These are phyloP conservation scores for Rhinatrema bivittatum DNA, from an alignment of 2,797 vertebrate genomes.

Conservation along the genomic window DNA sequence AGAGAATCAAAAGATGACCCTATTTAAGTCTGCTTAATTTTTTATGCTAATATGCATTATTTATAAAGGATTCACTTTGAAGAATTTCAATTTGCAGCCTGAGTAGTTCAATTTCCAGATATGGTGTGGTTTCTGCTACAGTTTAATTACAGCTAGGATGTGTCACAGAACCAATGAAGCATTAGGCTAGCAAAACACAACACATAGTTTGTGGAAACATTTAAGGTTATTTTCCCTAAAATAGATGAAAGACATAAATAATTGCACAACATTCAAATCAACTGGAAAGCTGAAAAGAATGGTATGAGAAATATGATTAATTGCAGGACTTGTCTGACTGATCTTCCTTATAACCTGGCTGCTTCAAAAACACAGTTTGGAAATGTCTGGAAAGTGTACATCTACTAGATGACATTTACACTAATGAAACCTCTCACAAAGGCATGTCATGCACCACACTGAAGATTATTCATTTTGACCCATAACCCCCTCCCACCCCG, in stretches of 20 bases:
- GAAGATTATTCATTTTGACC: no score
- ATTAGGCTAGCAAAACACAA: conserved; percentile 40
- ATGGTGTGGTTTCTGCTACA: conserved; percentile 38
- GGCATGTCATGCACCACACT: no score
- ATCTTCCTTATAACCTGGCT: no score
- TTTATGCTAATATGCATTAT: conserved; percentile 46
- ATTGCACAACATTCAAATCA: conserved; percentile 14
- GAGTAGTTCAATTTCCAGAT: conserved; percentile 56
- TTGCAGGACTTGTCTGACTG: conserved; percentile 12
- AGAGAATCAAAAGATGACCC: conserved; percentile 32
- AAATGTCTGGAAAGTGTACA: no score
- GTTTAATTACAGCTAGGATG: conserved; percentile 53
- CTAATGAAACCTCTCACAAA: no score
- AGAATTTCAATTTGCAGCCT: conserved; percentile 57
- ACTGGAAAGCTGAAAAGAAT: no score
- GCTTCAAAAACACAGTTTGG: no score
- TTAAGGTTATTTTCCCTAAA: conserved; percentile 24
- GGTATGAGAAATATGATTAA: conserved; percentile 4
- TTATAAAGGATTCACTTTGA: conserved; percentile 48
- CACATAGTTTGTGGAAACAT: conserved; percentile 36
- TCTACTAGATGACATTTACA: no score
- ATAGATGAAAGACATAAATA: conserved; percentile 13
- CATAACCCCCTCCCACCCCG: no score
- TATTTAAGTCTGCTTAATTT: conserved; percentile 32
- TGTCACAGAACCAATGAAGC: conserved; percentile 31